Conservation (phyloP, 2,797 vertebrate genomes). For the Megalops cyprinoides region DNA sequence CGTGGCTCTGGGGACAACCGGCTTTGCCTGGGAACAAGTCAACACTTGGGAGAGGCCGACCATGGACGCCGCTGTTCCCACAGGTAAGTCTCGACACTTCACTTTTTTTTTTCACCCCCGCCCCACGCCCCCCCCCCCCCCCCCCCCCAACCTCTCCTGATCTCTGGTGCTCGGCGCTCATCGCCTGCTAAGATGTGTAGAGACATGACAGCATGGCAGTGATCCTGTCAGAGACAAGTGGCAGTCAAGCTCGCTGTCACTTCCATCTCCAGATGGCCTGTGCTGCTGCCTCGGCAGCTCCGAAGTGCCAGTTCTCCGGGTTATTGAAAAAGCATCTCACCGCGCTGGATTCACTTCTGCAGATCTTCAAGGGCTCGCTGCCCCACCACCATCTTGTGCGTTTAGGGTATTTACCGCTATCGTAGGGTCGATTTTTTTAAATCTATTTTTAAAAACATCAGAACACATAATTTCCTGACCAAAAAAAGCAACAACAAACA, state of each 20-base stretch:
- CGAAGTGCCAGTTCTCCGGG: no score
- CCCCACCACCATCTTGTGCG: no score
- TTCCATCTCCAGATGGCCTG: no score
- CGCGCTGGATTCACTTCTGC: no score
- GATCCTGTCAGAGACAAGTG: conserved; percentile 45
- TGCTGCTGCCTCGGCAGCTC: no score
- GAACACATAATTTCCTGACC: neutral
- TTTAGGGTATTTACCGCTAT: no score
- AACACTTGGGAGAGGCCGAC: conserved; percentile 97
- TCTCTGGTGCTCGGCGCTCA: neutral
- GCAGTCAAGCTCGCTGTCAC: no score
- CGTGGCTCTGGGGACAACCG: conserved; percentile 91
- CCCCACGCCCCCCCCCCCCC: neutral
- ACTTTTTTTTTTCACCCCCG: no score
- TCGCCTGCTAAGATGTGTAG: no score
- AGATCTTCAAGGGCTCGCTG: no score
- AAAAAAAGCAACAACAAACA: neutral
- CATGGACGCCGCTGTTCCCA: conserved; percentile 87
- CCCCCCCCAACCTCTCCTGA: neutral
- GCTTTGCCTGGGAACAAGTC: conserved; percentile 96
- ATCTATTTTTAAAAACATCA: neutral
- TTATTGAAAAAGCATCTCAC: no score
- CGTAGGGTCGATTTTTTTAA: no score
- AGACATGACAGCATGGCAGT: conserved; percentile 33
- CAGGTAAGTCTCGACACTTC: conserved; percentile 73